phyloP scores from a whole-genome alignment of 2,797 vertebrate species.

The Sphenopsis melanotis region DNA sequence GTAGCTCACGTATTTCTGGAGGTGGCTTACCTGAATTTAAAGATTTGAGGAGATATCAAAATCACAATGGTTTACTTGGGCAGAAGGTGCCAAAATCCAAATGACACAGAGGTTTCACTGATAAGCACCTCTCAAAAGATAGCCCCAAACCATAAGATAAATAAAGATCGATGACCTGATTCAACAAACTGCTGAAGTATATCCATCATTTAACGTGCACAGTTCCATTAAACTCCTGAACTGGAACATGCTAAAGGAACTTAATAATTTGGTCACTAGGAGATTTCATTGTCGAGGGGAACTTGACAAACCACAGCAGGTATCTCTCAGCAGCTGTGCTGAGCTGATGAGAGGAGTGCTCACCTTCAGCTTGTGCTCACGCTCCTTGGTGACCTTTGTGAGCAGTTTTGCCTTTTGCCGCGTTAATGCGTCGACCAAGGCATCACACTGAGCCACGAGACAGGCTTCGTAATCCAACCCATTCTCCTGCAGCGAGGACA shows the following conservation, averaged over 20 bases:
- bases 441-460: constrained; percentile 95
- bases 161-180: neutral
- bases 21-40: neutral
- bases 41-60: neutral
- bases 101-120: neutral
- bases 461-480: constrained; percentile 96
- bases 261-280: neutral
- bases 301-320: neutral
- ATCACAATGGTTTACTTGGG: neutral
- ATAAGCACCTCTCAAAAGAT: neutral
- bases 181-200: neutral
- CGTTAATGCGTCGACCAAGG: constrained; percentile 92
- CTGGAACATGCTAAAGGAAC: neutral
- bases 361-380: constrained; percentile 96
- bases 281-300: neutral
- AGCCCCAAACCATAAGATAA: neutral
- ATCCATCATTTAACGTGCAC: neutral
- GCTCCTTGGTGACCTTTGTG: constrained; percentile 97
- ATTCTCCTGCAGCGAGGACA: constrained; percentile 81
- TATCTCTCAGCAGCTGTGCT: neutral
- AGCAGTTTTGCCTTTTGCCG: constrained; percentile 97
- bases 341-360: neutral
- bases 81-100: neutral
- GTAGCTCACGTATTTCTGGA: neutral
- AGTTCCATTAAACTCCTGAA: neutral